phyloP scores from a whole-genome alignment of 2,797 vertebrate species.

The Lacerta agilis region DNA sequence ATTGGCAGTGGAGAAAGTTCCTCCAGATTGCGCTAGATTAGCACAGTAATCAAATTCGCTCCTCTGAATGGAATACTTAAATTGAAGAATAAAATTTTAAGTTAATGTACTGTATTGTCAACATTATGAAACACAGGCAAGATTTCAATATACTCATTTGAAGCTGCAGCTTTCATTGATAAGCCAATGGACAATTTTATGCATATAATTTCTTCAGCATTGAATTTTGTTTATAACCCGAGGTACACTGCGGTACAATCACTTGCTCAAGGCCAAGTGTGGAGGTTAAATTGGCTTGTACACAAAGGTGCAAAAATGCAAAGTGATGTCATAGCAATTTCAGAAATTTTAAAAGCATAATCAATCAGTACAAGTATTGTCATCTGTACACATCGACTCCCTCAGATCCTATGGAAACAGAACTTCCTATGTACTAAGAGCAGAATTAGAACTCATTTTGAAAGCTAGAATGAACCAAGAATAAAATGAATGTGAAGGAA shows the following conservation, averaged over 20 bases:
- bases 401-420: neutral
- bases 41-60: conserved; percentile 87
- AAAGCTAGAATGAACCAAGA: neutral
- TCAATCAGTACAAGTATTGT: neutral
- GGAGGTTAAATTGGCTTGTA: neutral
- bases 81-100: conserved; percentile 50
- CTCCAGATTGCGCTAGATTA: conserved; percentile 81
- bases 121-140: neutral
- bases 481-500: neutral
- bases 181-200: neutral
- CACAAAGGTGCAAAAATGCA: neutral
- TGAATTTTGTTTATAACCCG: neutral
- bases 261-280: neutral
- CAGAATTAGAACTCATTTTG: neutral
- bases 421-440: neutral
- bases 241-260: neutral
- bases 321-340: neutral
- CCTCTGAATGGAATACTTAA: conserved; percentile 90
- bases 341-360: neutral
- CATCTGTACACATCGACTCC: neutral
- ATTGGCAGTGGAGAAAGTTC: conserved; percentile 76
- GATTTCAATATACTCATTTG: conserved; percentile 5
- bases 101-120: conserved; percentile 1
- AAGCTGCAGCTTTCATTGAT: accelerated
- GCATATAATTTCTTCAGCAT: neutral